Percentiles rank a stretch among this genome's conserved stretches.
Evolutionary conservation across 2,797 vertebrate species (phyloP).

Genomic region (Eremophila alpestris): DNA sequence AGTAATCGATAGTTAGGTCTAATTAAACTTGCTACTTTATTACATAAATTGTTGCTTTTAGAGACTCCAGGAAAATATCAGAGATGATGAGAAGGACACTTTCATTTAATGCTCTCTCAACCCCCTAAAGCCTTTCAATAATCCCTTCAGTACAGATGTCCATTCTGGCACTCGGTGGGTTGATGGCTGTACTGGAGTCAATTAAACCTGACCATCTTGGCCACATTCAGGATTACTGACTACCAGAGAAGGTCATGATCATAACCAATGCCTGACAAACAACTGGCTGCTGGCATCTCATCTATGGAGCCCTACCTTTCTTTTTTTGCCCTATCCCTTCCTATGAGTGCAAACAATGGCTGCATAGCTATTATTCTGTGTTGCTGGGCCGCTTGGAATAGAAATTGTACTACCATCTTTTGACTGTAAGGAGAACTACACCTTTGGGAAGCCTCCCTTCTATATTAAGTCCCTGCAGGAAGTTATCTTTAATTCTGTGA

Average conservation of each 20-base stretch:
- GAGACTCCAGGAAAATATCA: neutral
- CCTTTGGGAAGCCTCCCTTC: neutral
- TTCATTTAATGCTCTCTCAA: neutral
- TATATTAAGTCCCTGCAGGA: neutral
- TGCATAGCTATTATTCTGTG: neutral
- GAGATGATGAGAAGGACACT: neutral
- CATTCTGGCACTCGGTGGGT: neutral
- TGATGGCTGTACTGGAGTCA: neutral
- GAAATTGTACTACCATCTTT: conserved; percentile 57
- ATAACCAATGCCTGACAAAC: neutral
- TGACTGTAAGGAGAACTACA: conserved; percentile 53
- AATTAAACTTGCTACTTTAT: neutral
- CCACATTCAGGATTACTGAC: neutral
- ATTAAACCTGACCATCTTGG: neutral
- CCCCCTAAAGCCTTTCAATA: neutral
- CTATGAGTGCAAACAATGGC: neutral
- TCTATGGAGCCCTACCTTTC: neutral
- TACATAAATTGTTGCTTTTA: neutral
- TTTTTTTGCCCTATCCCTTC: neutral
- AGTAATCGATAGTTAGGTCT: neutral
- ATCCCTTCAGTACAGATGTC: neutral
- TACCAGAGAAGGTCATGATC: neutral
- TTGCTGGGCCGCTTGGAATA: neutral
- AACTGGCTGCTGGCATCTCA: neutral
- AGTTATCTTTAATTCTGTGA: neutral